Evolutionary conservation across 2,113 vertebrate species (phyloP).

Genomic region (Erpornis zantholeuca): DNA sequence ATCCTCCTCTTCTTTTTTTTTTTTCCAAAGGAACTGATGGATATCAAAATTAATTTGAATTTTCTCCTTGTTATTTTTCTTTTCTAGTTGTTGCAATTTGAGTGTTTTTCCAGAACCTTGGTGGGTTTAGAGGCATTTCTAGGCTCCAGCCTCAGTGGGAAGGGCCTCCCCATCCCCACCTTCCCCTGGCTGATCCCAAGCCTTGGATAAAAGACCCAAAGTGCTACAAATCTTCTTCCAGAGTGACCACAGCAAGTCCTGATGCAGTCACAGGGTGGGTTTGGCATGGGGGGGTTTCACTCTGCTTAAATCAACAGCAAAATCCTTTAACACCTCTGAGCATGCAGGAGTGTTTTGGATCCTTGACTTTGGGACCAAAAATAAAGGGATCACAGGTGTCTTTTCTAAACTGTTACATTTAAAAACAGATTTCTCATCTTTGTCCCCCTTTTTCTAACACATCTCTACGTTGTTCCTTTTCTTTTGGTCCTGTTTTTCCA

Average conservation of each 20-base stretch:
- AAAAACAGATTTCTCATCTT: background rate
- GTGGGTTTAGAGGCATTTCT: background rate
- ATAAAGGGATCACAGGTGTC: background rate
- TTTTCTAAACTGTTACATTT: background rate
- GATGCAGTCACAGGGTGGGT: background rate
- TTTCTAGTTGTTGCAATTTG: background rate
- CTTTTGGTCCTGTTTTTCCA: background rate
- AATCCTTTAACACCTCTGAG: background rate
- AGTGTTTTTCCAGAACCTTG: background rate
- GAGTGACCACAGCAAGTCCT: background rate
- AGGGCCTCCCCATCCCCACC: background rate
- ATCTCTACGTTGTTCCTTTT: rapidly evolving
- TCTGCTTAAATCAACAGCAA: background rate
- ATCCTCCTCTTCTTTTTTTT: too few species aligned
- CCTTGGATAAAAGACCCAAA: background rate
- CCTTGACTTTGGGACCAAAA: background rate
- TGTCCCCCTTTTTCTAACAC: background rate
- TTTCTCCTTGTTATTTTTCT: background rate
- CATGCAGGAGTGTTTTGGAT: rapidly evolving
- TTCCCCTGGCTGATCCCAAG: background rate
- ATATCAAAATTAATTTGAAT: background rate
- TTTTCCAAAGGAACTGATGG: background rate
- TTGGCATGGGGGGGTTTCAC: background rate
- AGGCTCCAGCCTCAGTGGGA: background rate
- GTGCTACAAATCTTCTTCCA: background rate